Conservation (phyloP, 2,888 invertebrate genomes). For the Plusia festucae region DNA sequence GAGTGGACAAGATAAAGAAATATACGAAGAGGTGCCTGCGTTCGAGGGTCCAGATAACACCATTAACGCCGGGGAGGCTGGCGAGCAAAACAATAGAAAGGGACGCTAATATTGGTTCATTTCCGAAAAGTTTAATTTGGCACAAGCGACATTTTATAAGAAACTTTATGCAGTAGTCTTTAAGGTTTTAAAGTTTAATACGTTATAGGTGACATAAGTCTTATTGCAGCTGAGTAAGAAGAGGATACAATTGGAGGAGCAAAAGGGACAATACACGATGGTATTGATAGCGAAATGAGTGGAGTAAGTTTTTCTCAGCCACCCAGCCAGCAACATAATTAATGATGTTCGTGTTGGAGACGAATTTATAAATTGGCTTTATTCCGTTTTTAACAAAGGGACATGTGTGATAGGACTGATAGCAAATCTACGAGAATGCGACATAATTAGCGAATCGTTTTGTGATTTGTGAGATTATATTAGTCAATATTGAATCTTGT, state of each 20-base stretch:
- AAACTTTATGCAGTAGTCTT: slow-evolving; percentile 27
- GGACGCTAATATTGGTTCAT: slow-evolving; percentile 67
- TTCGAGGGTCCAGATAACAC: slow-evolving; percentile 87
- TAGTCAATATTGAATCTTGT: slow-evolving; percentile 15
- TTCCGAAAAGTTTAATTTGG: slow-evolving; percentile 52
- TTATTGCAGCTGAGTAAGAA: slow-evolving; percentile 38
- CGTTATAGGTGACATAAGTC: slow-evolving; percentile 35
- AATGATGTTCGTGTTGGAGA: slow-evolving; percentile 87
- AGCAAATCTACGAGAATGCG: slow-evolving; percentile 70
- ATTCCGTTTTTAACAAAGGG: slow-evolving; percentile 83
- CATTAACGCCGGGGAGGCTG: slow-evolving; percentile 87
- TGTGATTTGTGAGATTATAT: slow-evolving; percentile 41
- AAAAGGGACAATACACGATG: slow-evolving; percentile 82
- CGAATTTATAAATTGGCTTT: slow-evolving; percentile 89
- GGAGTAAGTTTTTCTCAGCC: slow-evolving; percentile 89
- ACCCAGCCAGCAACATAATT: slow-evolving; percentile 90
- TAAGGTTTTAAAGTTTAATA: slow-evolving; percentile 39
- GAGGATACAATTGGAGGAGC: slow-evolving; percentile 64
- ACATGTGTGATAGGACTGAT: slow-evolving; percentile 81
- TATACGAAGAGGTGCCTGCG: slow-evolving; percentile 89
- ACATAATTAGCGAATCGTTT: slow-evolving; percentile 69
- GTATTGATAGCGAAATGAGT: slow-evolving; percentile 88
- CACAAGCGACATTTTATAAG: slow-evolving; percentile 32
- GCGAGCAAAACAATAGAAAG: slow-evolving; percentile 82
- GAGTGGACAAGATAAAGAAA: slow-evolving; percentile 88